Base-by-base conservation (phyloP, 2,113 vertebrate genomes). In the Gasterosteus aculeatus region DNA sequence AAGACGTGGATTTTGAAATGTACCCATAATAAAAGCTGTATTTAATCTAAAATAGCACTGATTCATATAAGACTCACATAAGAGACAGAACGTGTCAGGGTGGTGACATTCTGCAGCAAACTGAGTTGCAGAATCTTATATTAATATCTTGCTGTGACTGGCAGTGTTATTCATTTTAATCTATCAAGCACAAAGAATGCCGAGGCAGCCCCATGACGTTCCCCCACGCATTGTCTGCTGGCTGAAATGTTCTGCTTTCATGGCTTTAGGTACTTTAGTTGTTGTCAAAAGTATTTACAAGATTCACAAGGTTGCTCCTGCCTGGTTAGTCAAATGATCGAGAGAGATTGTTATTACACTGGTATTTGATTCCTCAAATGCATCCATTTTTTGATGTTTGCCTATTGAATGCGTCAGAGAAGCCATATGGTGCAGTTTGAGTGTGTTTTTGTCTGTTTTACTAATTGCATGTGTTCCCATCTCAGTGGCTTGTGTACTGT, bases 381-480 rank as follows among this genome's bases (percentile, higher is more conserved):
- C 35, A 42, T 63, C 0, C 0, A 9, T 42, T 58, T 44, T 56
- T 56, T 66, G 1, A 49, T 71, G 54, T 69, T 63, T 67, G 3
- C 26, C 61, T 46, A 22, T 71, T 38, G 51, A 15, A 15, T 49
- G 38, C 16, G 10, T 7, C 44, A 38, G 35, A 56, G n/a, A 71
- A 75, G 16, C n/a, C 11, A 75, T 10, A 77, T 14, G 33, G 49
- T 53, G 10, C 29, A 49, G 41, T 4, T 7, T 54, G 1, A 10
- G 31, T 51, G 11, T 63, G 42, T 63, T 39, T 73, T 78, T 26
- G 47, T 22, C 67, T 74, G 42, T 5, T 53, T 16, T 4, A 16
- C 69, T 26, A 81, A 81, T 81, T 88, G 64, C 54, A 75, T 85
- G 78, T 80, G 33, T 60, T 65, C 41, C 80, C 33, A n/a, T 57